phyloP scores from a whole-genome alignment of 2,888 invertebrate species.

The Pammene aurita region DNA sequence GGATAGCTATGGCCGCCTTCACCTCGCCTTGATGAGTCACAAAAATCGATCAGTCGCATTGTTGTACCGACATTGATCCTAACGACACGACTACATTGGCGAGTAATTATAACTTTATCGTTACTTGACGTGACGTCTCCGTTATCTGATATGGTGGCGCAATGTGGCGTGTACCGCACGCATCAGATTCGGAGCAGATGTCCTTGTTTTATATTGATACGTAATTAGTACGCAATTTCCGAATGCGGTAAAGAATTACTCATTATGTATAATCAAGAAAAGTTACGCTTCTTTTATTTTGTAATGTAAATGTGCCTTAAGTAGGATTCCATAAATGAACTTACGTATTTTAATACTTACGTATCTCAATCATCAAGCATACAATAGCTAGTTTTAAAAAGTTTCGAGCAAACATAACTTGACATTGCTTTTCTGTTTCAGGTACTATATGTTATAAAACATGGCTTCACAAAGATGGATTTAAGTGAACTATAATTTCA shows the following conservation, averaged over 20 bases:
- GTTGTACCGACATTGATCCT: conserved; percentile 69
- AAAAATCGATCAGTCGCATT: conserved; percentile 59
- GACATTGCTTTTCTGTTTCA: background rate
- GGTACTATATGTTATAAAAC: background rate
- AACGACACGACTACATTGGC: conserved; percentile 63
- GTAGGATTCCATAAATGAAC: no score
- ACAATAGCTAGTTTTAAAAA: no score
- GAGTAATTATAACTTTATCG: conserved; percentile 67
- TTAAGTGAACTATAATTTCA: no score
- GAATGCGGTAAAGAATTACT: conserved; percentile 62
- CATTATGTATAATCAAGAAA: background rate
- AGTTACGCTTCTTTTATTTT: background rate
- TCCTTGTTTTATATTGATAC: conserved; percentile 63
- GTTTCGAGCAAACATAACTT: no score
- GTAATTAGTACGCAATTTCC: conserved; percentile 62
- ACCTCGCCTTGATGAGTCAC: conserved; percentile 73
- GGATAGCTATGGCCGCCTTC: conserved; percentile 69
- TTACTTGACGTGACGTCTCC: conserved; percentile 54
- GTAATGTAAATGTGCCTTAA: no score
- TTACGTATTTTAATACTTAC: no score
- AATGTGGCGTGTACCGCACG: conserved; percentile 61
- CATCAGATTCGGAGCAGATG: conserved; percentile 63
- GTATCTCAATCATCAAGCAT: no score
- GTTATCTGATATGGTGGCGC: conserved; percentile 77
- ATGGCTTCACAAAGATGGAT: no score